Conservation (phyloP, 2,797 vertebrate species). For the Ciconia nigra region DNA sequence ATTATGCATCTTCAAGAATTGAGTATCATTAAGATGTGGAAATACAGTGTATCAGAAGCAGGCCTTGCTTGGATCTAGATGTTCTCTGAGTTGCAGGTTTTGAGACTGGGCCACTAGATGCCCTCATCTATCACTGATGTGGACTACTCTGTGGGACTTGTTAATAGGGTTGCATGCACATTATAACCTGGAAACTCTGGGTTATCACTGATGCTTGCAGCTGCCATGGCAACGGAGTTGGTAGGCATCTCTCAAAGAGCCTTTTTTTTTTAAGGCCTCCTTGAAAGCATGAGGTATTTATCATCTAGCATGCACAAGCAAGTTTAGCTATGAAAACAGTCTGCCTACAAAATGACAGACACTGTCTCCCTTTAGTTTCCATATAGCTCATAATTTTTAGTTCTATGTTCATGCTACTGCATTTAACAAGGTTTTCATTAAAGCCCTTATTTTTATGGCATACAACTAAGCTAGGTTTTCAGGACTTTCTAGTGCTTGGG, state of each 20-base stretch:
- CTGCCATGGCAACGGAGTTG: constrained; percentile 71
- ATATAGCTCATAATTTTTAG: constrained; percentile 19
- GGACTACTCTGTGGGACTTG: constrained; percentile 23
- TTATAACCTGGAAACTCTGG: constrained; percentile 62
- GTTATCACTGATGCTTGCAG: constrained; percentile 67
- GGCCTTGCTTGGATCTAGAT: constrained; percentile 31
- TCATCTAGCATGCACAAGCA: constrained; percentile 44
- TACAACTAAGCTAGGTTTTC: background rate
- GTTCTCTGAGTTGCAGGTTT: constrained; percentile 53
- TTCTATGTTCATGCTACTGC: background rate
- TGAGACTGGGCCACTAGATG: background rate
- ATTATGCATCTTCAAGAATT: background rate
- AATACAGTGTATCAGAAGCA: background rate
- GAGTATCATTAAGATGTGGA: background rate
- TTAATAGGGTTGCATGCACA: constrained; percentile 53
- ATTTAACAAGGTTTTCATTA: constrained; percentile 26
- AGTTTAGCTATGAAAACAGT: constrained; percentile 50
- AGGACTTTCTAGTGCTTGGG: background rate
- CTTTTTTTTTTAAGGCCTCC: background rate
- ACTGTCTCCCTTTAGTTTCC: background rate
- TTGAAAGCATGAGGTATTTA: constrained; percentile 61
- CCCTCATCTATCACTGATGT: constrained; percentile 29
- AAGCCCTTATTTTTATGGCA: background rate
- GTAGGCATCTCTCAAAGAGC: constrained; percentile 46
- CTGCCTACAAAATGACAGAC: constrained; percentile 36